phyloP scores from a whole-genome alignment of 2,797 vertebrate genomes.

The Cygnus olor region DNA sequence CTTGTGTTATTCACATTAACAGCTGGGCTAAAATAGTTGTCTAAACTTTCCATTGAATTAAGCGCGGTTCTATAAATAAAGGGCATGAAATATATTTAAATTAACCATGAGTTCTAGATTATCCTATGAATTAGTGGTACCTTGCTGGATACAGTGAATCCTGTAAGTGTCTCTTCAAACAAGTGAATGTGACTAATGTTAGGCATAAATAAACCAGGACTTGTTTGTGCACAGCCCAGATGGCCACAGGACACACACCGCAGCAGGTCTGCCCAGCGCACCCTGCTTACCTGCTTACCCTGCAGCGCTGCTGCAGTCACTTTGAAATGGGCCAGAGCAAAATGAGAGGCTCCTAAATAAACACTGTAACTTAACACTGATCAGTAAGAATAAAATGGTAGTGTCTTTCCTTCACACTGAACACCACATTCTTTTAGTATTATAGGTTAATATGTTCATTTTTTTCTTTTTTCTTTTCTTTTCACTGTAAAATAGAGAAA shows the following conservation, averaged over 20 bases:
- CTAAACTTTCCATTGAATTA: background rate
- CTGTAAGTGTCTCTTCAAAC: background rate
- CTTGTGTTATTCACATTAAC: background rate
- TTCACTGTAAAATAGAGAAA: background rate
- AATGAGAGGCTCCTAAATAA: background rate
- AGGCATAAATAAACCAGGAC: constrained; percentile 42
- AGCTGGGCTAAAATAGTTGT: background rate
- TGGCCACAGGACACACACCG: background rate
- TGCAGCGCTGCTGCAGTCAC: background rate
- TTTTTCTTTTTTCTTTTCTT: background rate
- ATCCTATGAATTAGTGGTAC: constrained; percentile 34
- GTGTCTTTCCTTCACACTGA: background rate
- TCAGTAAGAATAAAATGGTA: background rate
- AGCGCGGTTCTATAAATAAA: constrained; percentile 26
- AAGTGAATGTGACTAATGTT: constrained; percentile 8
- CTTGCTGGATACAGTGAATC: background rate
- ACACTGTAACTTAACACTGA: background rate
- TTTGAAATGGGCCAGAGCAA: background rate
- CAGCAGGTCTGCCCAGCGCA: background rate
- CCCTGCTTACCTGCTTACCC: background rate
- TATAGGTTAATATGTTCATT: background rate
- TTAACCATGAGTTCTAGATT: constrained; percentile 20
- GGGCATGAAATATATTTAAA: constrained; percentile 19
- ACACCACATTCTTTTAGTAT: background rate
- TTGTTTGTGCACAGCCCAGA: constrained; percentile 4